Base-by-base conservation (phyloP, 2,113 vertebrate species). In the Rhineura floridana region DNA sequence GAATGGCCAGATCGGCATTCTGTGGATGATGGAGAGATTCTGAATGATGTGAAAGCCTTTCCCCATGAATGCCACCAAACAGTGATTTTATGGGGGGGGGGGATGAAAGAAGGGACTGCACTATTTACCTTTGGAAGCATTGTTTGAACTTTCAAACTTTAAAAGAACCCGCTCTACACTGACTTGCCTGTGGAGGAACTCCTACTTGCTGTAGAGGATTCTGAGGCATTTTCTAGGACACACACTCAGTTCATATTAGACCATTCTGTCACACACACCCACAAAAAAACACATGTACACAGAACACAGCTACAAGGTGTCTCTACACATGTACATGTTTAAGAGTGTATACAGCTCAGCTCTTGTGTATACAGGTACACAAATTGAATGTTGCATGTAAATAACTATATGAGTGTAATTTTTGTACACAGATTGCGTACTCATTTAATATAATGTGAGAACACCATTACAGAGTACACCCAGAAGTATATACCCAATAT, bases 21-120 rank as follows among this genome's bases (percentile, higher is more conserved):
- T 88, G 33, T 12, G 23, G 65, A 90, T 6, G 25, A 90, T 90
- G 25, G 30, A 84, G 75, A 10, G 88, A 39, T 25, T 88, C 73
- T 25, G 72, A 84, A 67, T 62, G 4, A 82, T 69, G 69, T 12
- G 83, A 88, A 88, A 28, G 8, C 25, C 72, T 55, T 83, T 84
- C 13, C 9, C 33, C 80, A 75, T 67, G 33, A 52, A 39, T 77
- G 81, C 39, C 67, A 67, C 65, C 28, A 42, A 23, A 52, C 52
- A 87, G 0, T 87, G 73, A 75, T 89, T 88, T 79, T 17, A n/a
- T 30, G 39, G 6, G 4, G 5, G 63, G 3, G 39, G 12, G 5
- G 65, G n/a, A 12, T 0, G 23, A 28, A 9, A n/a, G 46, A 23
- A 33, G 46, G 3, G 10, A 1, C 62, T 65, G 15, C 8, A 59